Evolutionary conservation across 2,888 invertebrate genomes (phyloP).

Genomic region (Zhuqinia jingwanae): DNA sequence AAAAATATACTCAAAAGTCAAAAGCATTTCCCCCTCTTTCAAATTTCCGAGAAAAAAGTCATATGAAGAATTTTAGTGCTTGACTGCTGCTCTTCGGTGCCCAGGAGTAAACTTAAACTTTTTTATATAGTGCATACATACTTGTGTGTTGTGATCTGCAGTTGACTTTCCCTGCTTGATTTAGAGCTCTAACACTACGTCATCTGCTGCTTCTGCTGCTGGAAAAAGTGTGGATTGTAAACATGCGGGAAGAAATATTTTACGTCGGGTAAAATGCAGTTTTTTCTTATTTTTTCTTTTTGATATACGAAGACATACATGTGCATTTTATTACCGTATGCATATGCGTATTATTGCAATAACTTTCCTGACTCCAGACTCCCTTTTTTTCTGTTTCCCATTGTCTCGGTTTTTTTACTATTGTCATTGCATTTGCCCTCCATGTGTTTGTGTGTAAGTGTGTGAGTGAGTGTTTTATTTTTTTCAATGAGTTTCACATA

Average conservation of each 20-base stretch:
- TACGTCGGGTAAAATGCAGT: too few relatives aligned
- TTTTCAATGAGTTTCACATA: slow-evolving; percentile 10
- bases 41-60: neutral
- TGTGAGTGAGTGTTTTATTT: too few relatives aligned
- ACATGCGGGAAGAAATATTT: slow-evolving; percentile 2
- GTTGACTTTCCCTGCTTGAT: neutral
- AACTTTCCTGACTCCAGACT: neutral
- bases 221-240: neutral
- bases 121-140: neutral
- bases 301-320: slow-evolving; percentile 29
- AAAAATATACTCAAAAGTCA: neutral
- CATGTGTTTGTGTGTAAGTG: too few relatives aligned
- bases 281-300: slow-evolving; percentile 21
- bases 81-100: neutral
- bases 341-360: slow-evolving; percentile 11
- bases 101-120: neutral
- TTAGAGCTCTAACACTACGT: neutral
- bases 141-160: neutral
- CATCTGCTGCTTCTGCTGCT: too few relatives aligned
- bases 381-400: neutral
- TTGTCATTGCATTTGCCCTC: slow-evolving; percentile 20
- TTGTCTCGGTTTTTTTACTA: slow-evolving; percentile 33
- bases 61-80: slow-evolving; percentile 7
- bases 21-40: neutral
- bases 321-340: slow-evolving; percentile 35